A percentile compares a stretch with the other conserved stretches of the same genome.
These are phyloP conservation scores for Ormyrus labotus DNA, from an alignment of 2,888 invertebrate species.

Conservation along the genomic window DNA sequence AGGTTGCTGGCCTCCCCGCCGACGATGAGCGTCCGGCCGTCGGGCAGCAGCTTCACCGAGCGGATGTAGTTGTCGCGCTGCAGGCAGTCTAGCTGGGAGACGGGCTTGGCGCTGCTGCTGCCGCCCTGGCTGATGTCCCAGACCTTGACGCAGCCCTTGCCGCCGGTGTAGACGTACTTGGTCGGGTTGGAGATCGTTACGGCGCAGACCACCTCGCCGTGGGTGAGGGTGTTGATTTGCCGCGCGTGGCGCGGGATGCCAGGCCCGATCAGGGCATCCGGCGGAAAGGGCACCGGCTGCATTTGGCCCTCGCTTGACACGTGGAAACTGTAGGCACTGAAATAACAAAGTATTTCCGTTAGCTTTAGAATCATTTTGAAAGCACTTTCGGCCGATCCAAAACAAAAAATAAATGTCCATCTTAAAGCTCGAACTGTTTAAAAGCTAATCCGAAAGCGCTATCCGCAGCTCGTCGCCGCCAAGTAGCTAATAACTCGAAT, in stretches of 20 bases:
- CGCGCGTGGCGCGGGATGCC: slow-evolving; percentile 95
- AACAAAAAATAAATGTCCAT: too few relatives aligned
- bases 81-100: slow-evolving; percentile 94
- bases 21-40: slow-evolving; percentile 94
- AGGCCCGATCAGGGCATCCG: slow-evolving; percentile 93
- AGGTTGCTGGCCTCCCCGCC: slow-evolving; percentile 97
- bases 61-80: slow-evolving; percentile 95
- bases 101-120: slow-evolving; percentile 87
- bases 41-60: slow-evolving; percentile 94
- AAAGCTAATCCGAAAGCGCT: too few relatives aligned
- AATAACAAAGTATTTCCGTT: slow-evolving; percentile 66
- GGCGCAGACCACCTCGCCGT: slow-evolving; percentile 98
- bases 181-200: slow-evolving; percentile 96
- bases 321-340: slow-evolving; percentile 95
- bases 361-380: too few relatives aligned
- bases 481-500: background rate
- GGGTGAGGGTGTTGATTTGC: slow-evolving; percentile 93
- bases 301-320: slow-evolving; percentile 92
- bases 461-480: too few relatives aligned
- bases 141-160: slow-evolving; percentile 97
- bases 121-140: slow-evolving; percentile 96
- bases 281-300: slow-evolving; percentile 95
- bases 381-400: too few relatives aligned
- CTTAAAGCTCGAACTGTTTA: too few relatives aligned
- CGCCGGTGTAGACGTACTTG: slow-evolving; percentile 97